Evolutionary conservation across 2,888 invertebrate genomes (phyloP).

Genomic region (Parnassius orleans): DNA sequence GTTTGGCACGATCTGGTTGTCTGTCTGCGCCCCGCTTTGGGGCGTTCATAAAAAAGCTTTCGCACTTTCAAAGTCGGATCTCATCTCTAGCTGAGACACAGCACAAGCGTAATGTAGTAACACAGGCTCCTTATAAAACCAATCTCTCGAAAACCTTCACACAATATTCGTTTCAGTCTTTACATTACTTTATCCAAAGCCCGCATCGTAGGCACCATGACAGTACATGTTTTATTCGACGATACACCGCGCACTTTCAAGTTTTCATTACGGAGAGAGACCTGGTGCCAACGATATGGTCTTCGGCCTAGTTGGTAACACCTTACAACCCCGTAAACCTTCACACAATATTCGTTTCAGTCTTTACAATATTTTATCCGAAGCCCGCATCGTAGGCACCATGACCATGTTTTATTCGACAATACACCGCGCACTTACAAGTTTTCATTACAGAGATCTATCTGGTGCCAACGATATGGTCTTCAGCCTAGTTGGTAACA

Average conservation of each 20-base stretch:
- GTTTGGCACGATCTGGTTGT: conserved; percentile 22
- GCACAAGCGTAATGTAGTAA: conserved; percentile 17
- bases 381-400: conserved; percentile 2
- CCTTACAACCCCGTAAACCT: conserved; percentile 32
- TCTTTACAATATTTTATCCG: conserved; percentile 15
- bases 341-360: conserved; percentile 19
- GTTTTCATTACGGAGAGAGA: background rate
- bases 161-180: conserved; percentile 22
- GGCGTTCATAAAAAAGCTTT: conserved; percentile 23
- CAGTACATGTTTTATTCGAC: background rate
- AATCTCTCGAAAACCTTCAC: conserved; percentile 15
- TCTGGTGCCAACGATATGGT: conserved; percentile 2
- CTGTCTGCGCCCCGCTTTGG: background rate
- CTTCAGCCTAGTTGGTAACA: conserved; percentile 43
- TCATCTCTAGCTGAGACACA: conserved; percentile 11
- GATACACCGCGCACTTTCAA: background rate
- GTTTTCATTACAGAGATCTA: background rate
- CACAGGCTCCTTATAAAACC: conserved; percentile 20
- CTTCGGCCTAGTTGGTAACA: conserved; percentile 43
- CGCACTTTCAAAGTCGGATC: conserved; percentile 17
- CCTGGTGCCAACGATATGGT: conserved; percentile 3
- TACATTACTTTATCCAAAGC: conserved; percentile 6
- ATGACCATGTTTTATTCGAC: background rate
- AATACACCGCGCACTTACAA: background rate
- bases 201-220: conserved; percentile 2